Base-by-base conservation (phyloP, 2,888 invertebrate species). In the Hetaerina titia region DNA sequence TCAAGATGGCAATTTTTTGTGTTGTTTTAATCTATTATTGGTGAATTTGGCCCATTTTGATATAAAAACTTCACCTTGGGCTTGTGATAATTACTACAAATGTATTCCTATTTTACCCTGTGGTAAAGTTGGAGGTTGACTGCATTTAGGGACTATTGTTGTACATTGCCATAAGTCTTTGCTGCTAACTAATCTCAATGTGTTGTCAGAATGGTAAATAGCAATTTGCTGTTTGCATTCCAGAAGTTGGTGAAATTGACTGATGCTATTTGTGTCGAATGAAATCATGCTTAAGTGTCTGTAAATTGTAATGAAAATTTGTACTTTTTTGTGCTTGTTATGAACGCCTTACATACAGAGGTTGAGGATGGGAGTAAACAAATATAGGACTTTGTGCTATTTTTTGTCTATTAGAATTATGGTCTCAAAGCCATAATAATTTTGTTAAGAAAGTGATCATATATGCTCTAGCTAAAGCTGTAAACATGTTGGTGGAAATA, bases 91-190 rank as follows among this genome's bases (percentile, higher is more conserved):
- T 74, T 92, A 92, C 74, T 92, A 92, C 92, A 92, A 92, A 92
- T 92, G 92, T 92, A 92, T 92, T 92, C 92, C 92, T 92, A 69
- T 92, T 92, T 92, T 92, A 92, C 92, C 92, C 92, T 92, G 92
- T 69, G 92, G 92, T 92, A 92, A 92, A 92, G 92, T 92, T 92
- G 92, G 92, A 92, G 92, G 92, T 92, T 92, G 92, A 92, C 92
- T 92, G 92, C 92, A 92, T 92, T 92, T 92, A 92, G 92, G 74
- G 92, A 92, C 92, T 92, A 92, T 92, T 92, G 92, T 92, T 92
- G 92, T 92, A 92, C 92, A 92, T 92, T 92, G 92, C 92, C 92
- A 92, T 92, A 92, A 92, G 92, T 92, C 92, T 92, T 92, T 92
- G 81, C 81, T 92, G 64, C 69, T 69, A 69, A 69, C 92, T 92